A percentile compares a stretch with the other conserved stretches of the same genome.
Conservation (phyloP, 2,113 vertebrate genomes). For the Hypanus sabinus region DNA sequence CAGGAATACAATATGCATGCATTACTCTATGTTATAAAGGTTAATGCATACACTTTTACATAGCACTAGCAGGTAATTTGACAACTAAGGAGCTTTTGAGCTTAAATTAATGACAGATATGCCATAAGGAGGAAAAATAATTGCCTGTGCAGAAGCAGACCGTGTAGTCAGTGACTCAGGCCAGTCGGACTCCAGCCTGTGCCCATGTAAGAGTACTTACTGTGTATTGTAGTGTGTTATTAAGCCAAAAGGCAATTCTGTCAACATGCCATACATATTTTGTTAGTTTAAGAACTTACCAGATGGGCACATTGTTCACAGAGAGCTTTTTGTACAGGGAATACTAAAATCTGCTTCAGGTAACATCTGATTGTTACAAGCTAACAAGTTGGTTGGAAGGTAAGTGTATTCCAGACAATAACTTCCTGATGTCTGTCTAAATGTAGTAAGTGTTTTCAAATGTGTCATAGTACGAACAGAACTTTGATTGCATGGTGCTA, state of each 20-base stretch:
- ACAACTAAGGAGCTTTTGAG: background rate
- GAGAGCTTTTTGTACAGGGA: background rate
- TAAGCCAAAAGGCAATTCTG: background rate
- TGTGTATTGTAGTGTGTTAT: slow-evolving; percentile 7
- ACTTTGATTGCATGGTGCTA: background rate
- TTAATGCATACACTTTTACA: background rate
- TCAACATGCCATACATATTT: background rate
- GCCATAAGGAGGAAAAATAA: background rate
- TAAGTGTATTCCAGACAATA: background rate
- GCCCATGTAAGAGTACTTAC: background rate
- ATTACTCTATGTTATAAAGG: background rate
- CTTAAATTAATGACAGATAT: background rate
- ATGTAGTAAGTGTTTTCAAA: background rate
- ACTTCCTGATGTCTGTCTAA: background rate
- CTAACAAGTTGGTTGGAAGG: background rate
- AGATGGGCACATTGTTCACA: slow-evolving; percentile 16
- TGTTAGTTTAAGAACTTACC: background rate
- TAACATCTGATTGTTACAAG: slow-evolving; percentile 1
- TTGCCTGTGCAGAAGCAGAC: background rate
- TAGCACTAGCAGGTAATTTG: background rate
- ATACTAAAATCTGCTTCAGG: background rate
- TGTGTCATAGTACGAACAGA: background rate
- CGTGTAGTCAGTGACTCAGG: background rate
- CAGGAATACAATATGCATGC: background rate
- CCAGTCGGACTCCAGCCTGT: background rate